Base-by-base conservation (phyloP, 2,888 invertebrate genomes). In the Prenolepis imparis region DNA sequence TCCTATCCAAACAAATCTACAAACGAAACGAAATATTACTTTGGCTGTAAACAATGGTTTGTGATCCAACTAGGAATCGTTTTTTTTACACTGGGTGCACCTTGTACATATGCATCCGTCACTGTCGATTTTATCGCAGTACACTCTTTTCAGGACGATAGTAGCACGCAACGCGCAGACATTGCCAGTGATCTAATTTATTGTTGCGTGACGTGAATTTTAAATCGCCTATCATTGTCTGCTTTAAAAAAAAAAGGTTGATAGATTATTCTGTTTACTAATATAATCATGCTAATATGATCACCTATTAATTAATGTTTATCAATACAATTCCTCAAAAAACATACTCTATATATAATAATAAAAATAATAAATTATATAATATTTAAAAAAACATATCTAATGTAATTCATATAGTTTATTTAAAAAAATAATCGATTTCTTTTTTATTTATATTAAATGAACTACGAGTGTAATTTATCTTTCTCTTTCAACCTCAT, bases 91-190 rank as follows among this genome's bases (percentile, higher is more conserved):
- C 63, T n/a, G 1, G 21, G 6, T 68, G n/a, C 41, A 67, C 21
- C 18, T 39, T 48, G 32, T 41, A 70, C 59, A 70, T 52, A 55
- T 72, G 55, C 55, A 73, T 85, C 28, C 67, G 59, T 83, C 84
- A 85, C 44, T 73, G 83, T 83, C 84, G 67, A 83, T 82, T 72
- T 77, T 73, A 78, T 83, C 78, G 24, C 48, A 11, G 55, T 59
- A 39, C 18, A 39, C 18, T 32, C 15, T 84, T 77, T 82, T 82
- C 55, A 36, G 63, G 52, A 82, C 44, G 48, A 44, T 70, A 59
- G 68, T 44, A 67, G 68, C 64, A 61, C 68, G 59, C 52, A 74
- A 74, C 41, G 12, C 18, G n/a, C 48, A 21, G 15, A 41, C 63
- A 64, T 78, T 68, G 32, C 55, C 48, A 39, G 8, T 36, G 32